A percentile compares a stretch with the other conserved stretches of the same genome.
Conservation (phyloP, 2,888 invertebrate genomes). For the Pterostichus niger region DNA sequence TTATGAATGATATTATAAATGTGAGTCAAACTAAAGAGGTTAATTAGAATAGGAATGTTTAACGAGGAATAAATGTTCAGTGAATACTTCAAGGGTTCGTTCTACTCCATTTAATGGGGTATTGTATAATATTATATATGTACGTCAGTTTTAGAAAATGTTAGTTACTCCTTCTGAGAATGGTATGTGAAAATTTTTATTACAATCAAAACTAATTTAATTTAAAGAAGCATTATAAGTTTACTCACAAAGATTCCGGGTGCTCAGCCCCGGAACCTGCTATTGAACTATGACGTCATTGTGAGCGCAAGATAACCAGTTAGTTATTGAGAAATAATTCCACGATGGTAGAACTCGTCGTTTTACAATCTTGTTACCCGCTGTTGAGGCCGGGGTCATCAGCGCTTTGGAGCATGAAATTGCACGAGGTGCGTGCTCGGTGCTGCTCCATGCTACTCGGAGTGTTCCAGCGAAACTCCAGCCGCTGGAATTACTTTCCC, state of each 20-base stretch:
- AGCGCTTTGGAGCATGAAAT: conserved; percentile 60
- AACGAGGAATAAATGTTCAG: too few species aligned
- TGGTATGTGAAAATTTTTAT: background rate
- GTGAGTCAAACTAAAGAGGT: too few species aligned
- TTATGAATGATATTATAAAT: too few species aligned
- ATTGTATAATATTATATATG: too few species aligned
- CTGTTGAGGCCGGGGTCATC: conserved; percentile 49
- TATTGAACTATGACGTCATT: background rate
- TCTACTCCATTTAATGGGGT: too few species aligned
- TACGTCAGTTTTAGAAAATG: too few species aligned
- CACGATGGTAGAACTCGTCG: background rate
- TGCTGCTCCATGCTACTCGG: background rate
- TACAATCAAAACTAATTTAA: background rate
- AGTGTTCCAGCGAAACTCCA: too few species aligned
- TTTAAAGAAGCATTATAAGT: background rate
- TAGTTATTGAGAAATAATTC: conserved; percentile 10
- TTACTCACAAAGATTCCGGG: background rate
- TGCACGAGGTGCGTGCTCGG: conserved; percentile 42
- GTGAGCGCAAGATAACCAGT: too few species aligned
- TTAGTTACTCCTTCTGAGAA: too few species aligned
- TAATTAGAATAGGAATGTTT: too few species aligned
- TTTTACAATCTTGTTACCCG: conserved; percentile 16
- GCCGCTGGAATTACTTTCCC: too few species aligned
- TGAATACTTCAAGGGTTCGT: too few species aligned
- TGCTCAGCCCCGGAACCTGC: background rate